Conservation (phyloP, 1,140 invertebrate genomes). For the Leptestheria dahalacensis region DNA sequence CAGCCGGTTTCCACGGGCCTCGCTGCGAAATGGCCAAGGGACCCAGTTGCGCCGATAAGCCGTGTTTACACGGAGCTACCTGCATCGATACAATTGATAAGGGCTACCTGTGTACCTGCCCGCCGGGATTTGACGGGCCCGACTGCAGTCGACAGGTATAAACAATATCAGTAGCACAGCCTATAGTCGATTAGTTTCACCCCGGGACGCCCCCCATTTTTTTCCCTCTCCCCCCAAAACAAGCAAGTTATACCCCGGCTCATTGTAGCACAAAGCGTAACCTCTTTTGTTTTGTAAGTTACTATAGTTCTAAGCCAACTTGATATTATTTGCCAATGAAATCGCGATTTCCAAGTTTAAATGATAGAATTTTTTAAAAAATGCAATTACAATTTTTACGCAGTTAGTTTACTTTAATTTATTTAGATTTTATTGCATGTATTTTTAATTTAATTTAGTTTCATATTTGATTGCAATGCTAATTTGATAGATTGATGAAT, state of each 20-base stretch:
- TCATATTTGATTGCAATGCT: neutral
- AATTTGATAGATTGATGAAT: constrained; percentile 48
- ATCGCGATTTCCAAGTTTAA: too few species aligned
- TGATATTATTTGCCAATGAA: too few species aligned
- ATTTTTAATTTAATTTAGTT: too few species aligned
- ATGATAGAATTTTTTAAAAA: too few species aligned
- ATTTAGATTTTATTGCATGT: too few species aligned
- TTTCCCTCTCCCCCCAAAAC: neutral
- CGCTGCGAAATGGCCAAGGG: constrained; percentile 55
- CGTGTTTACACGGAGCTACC: constrained; percentile 63
- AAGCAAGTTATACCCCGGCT: neutral
- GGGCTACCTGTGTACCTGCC: constrained; percentile 61
- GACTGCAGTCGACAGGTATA: constrained; percentile 50
- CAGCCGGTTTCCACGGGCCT: constrained; percentile 57
- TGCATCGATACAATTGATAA: constrained; percentile 47
- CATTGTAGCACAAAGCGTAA: too few species aligned
- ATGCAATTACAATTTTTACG: too few species aligned
- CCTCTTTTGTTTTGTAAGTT: too few species aligned
- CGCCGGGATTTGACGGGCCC: constrained; percentile 54
- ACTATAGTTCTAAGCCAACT: too few species aligned
- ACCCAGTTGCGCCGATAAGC: constrained; percentile 55
- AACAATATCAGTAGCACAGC: neutral
- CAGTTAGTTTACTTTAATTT: too few species aligned
- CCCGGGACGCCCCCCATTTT: neutral
- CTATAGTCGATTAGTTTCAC: neutral